Evolutionary conservation across 2,113 vertebrate species (phyloP).

Genomic region (Tachycineta bicolor): DNA sequence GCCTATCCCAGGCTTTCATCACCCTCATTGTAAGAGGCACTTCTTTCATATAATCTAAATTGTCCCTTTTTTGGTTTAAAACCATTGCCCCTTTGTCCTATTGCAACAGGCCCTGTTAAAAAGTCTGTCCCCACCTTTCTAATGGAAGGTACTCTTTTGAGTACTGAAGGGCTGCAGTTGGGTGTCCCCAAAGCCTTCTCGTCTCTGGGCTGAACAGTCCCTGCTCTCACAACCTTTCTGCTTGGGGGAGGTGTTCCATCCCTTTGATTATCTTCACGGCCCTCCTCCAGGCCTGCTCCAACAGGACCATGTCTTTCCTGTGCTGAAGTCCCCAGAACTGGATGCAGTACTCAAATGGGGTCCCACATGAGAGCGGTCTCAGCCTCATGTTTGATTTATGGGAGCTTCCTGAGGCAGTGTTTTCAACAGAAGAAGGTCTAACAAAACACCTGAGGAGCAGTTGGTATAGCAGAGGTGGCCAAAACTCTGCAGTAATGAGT

Average conservation of each 20-base stretch:
- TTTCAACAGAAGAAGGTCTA: neutral
- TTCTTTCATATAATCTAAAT: neutral
- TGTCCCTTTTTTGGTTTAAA: neutral
- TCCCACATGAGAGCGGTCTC: fast-evolving
- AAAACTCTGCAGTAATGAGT: neutral
- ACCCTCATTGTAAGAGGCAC: neutral
- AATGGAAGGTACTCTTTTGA: neutral
- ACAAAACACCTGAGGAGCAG: neutral
- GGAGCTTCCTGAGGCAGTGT: neutral
- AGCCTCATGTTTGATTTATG: neutral
- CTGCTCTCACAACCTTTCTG: neutral
- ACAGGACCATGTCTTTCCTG: neutral
- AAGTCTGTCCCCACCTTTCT: neutral
- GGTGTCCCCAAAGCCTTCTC: neutral
- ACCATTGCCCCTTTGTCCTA: neutral
- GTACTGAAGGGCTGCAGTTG: neutral
- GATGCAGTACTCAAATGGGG: neutral
- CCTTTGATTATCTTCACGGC: neutral
- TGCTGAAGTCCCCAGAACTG: neutral
- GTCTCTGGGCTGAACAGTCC: neutral
- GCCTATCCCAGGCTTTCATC: neutral
- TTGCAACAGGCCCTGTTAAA: neutral
- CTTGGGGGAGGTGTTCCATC: neutral
- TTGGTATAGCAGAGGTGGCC: neutral
- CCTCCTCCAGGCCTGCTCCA: neutral